Evolutionary conservation across 2,113 vertebrate species (phyloP).

Genomic region (Labeo catla): DNA sequence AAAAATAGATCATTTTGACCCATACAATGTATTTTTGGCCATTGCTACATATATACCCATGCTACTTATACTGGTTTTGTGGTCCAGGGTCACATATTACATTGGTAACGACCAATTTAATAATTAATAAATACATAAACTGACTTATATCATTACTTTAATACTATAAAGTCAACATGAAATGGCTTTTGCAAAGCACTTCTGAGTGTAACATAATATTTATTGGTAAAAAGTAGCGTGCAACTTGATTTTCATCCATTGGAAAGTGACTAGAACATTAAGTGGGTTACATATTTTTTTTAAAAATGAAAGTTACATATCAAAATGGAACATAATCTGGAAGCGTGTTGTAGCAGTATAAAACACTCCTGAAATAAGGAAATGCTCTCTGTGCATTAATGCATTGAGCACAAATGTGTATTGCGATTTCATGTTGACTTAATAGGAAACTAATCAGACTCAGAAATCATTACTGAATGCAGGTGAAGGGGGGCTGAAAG

Average conservation of each 20-base stretch:
- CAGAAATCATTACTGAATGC: constrained; percentile 24
- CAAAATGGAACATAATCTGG: not conserved
- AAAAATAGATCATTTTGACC: too few species aligned
- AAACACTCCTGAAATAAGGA: not conserved
- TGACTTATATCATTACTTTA: not conserved
- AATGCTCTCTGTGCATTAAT: not conserved
- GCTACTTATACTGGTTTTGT: too few species aligned
- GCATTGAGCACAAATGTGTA: not conserved
- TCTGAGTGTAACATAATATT: not conserved
- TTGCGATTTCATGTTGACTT: constrained; percentile 19
- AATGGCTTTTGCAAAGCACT: not conserved
- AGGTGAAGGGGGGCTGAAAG: not conserved
- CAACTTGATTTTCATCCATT: not conserved
- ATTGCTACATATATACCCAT: too few species aligned
- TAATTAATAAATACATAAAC: not conserved
- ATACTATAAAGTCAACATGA: constrained; percentile 35
- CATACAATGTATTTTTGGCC: too few species aligned
- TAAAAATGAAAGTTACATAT: not conserved
- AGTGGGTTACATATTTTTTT: not conserved
- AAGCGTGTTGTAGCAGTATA: not conserved
- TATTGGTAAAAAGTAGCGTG: not conserved
- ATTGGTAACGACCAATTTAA: not conserved
- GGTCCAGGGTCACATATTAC: not conserved
- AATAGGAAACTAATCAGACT: not conserved
- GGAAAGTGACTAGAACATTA: not conserved